A percentile compares a stretch with the other conserved stretches of the same genome.
Conservation (phyloP, 2,797 vertebrate species). For the Chaunax sp. region DNA sequence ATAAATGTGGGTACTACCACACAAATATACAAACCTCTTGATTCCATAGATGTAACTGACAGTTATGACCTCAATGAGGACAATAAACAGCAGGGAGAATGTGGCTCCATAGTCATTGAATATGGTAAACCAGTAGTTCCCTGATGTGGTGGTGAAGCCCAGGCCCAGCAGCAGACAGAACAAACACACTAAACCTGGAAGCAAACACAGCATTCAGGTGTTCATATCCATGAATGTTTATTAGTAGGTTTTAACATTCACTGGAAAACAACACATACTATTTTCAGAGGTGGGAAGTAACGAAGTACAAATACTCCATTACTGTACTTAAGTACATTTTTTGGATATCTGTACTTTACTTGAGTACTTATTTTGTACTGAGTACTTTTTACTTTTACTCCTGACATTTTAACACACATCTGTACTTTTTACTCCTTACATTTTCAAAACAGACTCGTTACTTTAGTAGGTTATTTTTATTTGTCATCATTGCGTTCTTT, state of each 20-base stretch:
- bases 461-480: too few relatives aligned
- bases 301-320: too few relatives aligned
- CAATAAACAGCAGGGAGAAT: constrained; percentile 90
- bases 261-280: not conserved
- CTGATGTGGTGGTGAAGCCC: constrained; percentile 89
- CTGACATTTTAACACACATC: too few relatives aligned
- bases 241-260: not conserved
- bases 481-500: too few relatives aligned
- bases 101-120: constrained; percentile 94
- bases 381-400: too few relatives aligned
- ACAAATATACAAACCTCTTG: constrained; percentile 79
- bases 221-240: not conserved
- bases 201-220: not conserved
- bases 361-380: too few relatives aligned
- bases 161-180: constrained; percentile 87
- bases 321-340: too few relatives aligned
- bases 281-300: too few relatives aligned
- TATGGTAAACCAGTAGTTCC: constrained; percentile 95
- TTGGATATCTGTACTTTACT: too few relatives aligned
- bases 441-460: too few relatives aligned
- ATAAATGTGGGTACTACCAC: not conserved
- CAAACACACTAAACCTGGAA: constrained; percentile 86
- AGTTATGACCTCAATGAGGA: constrained; percentile 88
- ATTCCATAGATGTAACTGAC: constrained; percentile 93
- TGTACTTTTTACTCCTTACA: too few relatives aligned